Percentiles rank a stretch among this genome's conserved stretches.
Evolutionary conservation across 2,797 vertebrate genomes (phyloP).

Genomic region (Spondyliosoma cantharus): DNA sequence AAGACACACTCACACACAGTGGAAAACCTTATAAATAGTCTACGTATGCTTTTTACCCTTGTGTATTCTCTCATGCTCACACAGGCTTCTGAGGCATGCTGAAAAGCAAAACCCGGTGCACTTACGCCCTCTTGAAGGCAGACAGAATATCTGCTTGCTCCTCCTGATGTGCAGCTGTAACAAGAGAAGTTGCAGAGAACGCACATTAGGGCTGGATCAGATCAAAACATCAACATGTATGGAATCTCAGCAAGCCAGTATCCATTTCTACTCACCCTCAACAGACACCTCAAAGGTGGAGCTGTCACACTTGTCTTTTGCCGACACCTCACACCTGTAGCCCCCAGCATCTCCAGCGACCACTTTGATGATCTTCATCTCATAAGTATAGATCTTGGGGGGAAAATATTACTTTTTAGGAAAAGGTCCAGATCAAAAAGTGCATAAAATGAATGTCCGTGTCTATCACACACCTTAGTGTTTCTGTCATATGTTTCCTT

Average conservation of each 20-base stretch:
- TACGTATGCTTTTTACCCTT: conserved; percentile 9
- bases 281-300: conserved; percentile 87
- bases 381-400: conserved; percentile 86
- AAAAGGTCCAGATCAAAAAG: conserved; percentile 7
- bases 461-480: conserved; percentile 83
- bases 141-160: conserved; percentile 80
- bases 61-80: conserved; percentile 3
- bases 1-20: conserved; percentile 12
- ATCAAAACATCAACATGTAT: conserved; percentile 47
- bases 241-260: conserved; percentile 34
- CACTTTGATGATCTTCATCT: conserved; percentile 88
- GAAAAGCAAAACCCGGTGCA: conserved; percentile 34
- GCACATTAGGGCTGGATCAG: conserved; percentile 51
- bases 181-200: conserved; percentile 63
- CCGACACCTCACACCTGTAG: conserved; percentile 90
- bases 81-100: conserved; percentile 1
- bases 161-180: conserved; percentile 78
- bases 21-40: conserved; percentile 37
- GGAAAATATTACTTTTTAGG: not conserved
- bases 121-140: conserved; percentile 86
- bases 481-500: conserved; percentile 89
- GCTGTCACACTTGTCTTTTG: conserved; percentile 91
- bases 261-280: conserved; percentile 82
- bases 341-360: conserved; percentile 84
- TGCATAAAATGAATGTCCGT: not conserved